Percentiles rank a stretch among this genome's conserved stretches.
Conservation (phyloP, 2,888 invertebrate species). For the Nymphalis c-album region DNA sequence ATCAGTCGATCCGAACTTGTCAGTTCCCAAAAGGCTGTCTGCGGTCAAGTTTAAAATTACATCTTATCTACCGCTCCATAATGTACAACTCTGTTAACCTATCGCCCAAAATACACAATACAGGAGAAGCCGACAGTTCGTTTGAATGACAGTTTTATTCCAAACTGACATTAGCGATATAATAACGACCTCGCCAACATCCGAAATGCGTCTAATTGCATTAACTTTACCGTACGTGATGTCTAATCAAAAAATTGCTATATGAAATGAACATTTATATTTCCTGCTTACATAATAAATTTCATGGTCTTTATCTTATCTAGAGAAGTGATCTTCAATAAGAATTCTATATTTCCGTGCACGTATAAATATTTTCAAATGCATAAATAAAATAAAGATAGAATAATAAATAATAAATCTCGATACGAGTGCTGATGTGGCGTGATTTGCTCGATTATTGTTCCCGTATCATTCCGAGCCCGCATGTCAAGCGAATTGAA, state of each 20-base stretch:
- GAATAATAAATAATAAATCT: conserved; percentile 39
- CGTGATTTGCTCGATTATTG: conserved; percentile 40
- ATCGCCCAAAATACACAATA: conserved; percentile 6
- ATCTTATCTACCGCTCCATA: conserved; percentile 14
- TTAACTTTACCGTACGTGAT: background rate
- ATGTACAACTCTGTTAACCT: conserved; percentile 11
- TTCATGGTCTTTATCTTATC: conserved; percentile 35
- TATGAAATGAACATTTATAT: conserved; percentile 20
- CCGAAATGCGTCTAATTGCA: conserved; percentile 4
- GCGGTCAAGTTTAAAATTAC: conserved; percentile 29
- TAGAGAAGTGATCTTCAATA: conserved; percentile 29
- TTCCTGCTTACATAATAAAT: conserved; percentile 32
- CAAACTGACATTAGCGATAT: conserved; percentile 11
- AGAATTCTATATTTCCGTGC: conserved; percentile 29
- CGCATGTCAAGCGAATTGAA: conserved; percentile 48
- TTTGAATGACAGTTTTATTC: conserved; percentile 21
- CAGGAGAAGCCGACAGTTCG: conserved; percentile 9
- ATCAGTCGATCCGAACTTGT: conserved; percentile 38
- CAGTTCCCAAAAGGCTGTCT: conserved; percentile 41
- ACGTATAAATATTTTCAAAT: conserved; percentile 32
- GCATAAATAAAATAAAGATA: conserved; percentile 28
- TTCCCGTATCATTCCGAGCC: conserved; percentile 42
- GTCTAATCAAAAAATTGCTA: background rate
- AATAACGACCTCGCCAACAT: conserved; percentile 16
- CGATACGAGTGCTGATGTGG: conserved; percentile 36